phyloP scores from a whole-genome alignment of 2,113 vertebrate species.

The Pteropus alecto region DNA sequence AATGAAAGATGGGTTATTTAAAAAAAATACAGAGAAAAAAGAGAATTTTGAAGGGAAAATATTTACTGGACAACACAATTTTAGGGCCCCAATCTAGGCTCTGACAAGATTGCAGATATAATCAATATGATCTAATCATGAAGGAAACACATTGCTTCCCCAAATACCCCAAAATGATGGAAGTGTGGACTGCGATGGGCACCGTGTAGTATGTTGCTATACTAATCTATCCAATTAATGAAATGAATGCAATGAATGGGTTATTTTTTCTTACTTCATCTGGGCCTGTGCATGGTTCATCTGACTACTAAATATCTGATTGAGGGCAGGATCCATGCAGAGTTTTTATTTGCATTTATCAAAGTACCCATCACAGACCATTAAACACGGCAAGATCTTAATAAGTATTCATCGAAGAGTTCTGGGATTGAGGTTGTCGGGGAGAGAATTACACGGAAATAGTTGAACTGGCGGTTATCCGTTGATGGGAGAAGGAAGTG shows the following conservation, averaged over 20 bases:
- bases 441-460: no score
- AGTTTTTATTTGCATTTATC: background rate
- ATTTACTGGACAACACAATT: background rate
- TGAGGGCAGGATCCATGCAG: background rate
- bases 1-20: background rate
- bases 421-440: background rate
- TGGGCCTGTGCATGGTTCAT: background rate
- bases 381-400: background rate
- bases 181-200: no score
- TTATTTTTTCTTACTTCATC: background rate
- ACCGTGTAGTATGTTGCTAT: no score
- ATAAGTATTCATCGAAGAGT: background rate
- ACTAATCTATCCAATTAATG: no score
- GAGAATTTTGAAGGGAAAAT: background rate
- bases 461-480: background rate
- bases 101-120: background rate
- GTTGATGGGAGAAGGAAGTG: background rate
- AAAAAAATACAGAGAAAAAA: background rate
- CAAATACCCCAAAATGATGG: rapidly evolving
- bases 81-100: background rate
- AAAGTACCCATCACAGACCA: no score
- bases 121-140: background rate
- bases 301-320: background rate
- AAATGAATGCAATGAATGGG: no score
- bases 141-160: background rate